These are phyloP conservation scores for Sebastiscus albofasciatus DNA, from an alignment of 2,797 vertebrate genomes.

Conservation along the genomic window DNA sequence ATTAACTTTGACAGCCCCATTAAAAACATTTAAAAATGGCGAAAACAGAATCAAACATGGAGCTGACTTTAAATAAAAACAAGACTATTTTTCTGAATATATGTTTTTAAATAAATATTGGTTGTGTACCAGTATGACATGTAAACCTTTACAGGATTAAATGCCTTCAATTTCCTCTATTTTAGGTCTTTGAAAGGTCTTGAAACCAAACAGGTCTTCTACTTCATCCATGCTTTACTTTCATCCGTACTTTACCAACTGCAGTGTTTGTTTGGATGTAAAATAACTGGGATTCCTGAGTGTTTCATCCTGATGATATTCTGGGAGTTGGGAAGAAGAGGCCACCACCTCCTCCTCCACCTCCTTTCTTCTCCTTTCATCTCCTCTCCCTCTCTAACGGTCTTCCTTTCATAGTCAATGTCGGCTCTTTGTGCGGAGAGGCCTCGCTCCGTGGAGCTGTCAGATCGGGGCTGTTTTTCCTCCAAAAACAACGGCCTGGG, in stretches of 20 bases:
- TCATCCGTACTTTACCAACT: not conserved
- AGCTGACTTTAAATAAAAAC: not conserved
- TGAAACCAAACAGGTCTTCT: not conserved
- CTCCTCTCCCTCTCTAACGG: slow-evolving; percentile 24
- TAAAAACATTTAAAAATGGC: too few relatives aligned
- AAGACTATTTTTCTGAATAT: not conserved
- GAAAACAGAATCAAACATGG: not conserved
- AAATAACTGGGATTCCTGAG: slow-evolving; percentile 1
- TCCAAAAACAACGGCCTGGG: not conserved
- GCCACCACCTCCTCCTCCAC: slow-evolving; percentile 1
- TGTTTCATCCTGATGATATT: not conserved
- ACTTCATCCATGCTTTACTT: not conserved
- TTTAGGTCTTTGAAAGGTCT: not conserved
- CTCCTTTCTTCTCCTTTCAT: slow-evolving; percentile 24
- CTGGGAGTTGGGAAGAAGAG: not conserved
- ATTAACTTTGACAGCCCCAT: too few relatives aligned
- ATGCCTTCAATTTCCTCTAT: not conserved
- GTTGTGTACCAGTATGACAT: not conserved
- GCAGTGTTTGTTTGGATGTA: not conserved
- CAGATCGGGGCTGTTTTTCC: not conserved
- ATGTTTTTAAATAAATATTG: too few relatives aligned
- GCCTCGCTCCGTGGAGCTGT: slow-evolving; percentile 20
- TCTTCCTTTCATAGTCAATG: slow-evolving; percentile 36
- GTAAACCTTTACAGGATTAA: not conserved
- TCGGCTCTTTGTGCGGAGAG: slow-evolving; percentile 35